Evolutionary conservation across 2,113 vertebrate species (phyloP), one percentile per base, ranked within the genome.

Genomic region (Mesitornis unicolor): DNA sequence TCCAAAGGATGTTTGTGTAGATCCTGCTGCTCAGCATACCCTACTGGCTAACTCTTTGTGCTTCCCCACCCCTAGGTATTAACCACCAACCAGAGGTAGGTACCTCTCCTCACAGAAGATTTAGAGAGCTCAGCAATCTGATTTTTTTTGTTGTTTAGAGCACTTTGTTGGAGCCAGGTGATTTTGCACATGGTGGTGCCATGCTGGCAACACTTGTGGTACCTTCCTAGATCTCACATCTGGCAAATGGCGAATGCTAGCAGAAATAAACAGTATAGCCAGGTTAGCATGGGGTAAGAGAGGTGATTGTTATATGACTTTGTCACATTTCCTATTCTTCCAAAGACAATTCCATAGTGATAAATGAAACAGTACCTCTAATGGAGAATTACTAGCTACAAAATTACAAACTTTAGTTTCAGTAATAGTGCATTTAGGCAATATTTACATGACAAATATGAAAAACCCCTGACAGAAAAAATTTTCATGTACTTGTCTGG

Each of bases 391-490:
- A 56, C 63, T 78, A 71, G 38, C 45, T 4, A 7, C 73, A 93
- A 84, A 92, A 96, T 93, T 90, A 90, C 83, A 84, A 93, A 93
- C 80, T 95, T 93, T 38, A 70, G 59, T 94, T 93, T 84, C 85
- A 45, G 85, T 89, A 87, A 78, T 60, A 78, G 51, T 47, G 47
- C 73, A 47, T 84, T 93, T 83, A 95, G 86, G 83, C 36, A 92
- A 71, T 93, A 96, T 96, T 96, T 96, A 92, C 92, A 87, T 95
- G 93, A 94, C 76, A 96, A 94, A 95, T 93, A 92, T 93, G 90
- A 71, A 92, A 94, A 96, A 64, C 17, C 73, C 67, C 73, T 90
- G 88, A 64, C 88, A 95, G 95, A 95, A 96, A 64, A 92, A 90
- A 94, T 56, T 83, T 94, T 96, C 93, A 92, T 95, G 65, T 93